Conservation (phyloP, 2,797 vertebrate species). For the Cryptoblepharus egeriae region DNA sequence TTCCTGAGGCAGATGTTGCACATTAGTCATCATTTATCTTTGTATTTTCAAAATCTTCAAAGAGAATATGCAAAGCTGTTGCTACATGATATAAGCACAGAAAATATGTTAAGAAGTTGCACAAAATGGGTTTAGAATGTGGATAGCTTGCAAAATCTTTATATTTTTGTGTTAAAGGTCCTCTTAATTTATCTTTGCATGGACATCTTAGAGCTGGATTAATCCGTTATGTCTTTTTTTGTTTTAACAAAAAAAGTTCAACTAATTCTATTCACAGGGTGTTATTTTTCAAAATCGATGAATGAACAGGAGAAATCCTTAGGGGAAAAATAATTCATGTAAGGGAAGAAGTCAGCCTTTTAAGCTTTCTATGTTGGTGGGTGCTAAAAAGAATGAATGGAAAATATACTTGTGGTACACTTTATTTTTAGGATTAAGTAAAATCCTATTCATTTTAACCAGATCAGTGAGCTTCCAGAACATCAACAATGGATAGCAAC, state of each 20-base stretch:
- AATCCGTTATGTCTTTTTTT: neutral
- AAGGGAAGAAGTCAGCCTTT: neutral
- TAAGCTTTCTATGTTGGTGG: neutral
- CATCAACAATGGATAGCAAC: neutral
- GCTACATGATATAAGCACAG: slow-evolving; percentile 34
- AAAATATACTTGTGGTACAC: neutral
- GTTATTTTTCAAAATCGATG: neutral
- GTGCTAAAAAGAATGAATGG: neutral
- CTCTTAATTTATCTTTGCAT: slow-evolving; percentile 37
- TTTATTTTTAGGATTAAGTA: neutral
- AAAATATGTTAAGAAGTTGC: slow-evolving; percentile 40
- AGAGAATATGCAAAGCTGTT: slow-evolving; percentile 61
- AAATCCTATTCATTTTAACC: neutral
- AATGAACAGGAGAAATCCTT: slow-evolving; percentile 13
- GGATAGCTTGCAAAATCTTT: slow-evolving; percentile 39
- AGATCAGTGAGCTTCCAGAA: neutral
- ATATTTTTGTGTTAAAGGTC: slow-evolving; percentile 22
- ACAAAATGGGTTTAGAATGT: slow-evolving; percentile 40
- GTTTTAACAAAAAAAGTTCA: neutral
- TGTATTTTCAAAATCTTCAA: slow-evolving; percentile 59
- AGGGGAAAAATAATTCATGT: slow-evolving; percentile 11
- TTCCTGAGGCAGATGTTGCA: slow-evolving; percentile 60
- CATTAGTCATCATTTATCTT: slow-evolving; percentile 72
- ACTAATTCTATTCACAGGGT: slow-evolving; percentile 21
- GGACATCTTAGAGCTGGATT: slow-evolving; percentile 8